Evolutionary conservation across 2,888 invertebrate species (phyloP).

Genomic region (Mantis religiosa): DNA sequence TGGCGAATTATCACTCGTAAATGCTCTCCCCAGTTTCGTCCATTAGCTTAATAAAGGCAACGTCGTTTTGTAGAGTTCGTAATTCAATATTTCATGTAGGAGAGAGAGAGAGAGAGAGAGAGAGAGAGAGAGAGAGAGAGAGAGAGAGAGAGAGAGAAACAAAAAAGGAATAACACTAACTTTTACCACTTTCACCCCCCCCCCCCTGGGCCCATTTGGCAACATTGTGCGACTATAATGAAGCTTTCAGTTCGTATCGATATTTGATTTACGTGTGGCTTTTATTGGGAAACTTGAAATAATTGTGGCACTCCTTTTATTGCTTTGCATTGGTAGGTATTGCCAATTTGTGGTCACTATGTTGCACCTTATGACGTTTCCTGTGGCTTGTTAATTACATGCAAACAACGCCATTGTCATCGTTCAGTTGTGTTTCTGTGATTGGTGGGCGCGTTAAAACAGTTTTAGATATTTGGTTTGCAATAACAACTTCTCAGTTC

Average conservation of each 20-base stretch:
- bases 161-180: no score
- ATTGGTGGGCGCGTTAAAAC: background rate
- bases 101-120: no score
- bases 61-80: background rate
- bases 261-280: background rate
- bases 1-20: background rate
- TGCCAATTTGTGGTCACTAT: background rate
- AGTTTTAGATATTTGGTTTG: no score
- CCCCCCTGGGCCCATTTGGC: background rate
- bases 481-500: no score
- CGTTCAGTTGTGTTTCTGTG: background rate
- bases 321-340: background rate
- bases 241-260: background rate
- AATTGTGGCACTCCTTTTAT: background rate
- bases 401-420: background rate
- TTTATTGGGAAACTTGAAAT: background rate
- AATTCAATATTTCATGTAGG: background rate
- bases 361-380: background rate
- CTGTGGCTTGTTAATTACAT: background rate
- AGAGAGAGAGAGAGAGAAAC: no score
- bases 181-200: background rate
- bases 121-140: no score
- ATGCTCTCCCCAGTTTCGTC: background rate
- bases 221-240: background rate
- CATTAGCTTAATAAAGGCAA: background rate